Percentiles rank a stretch among this genome's conserved stretches.
Conservation (phyloP, 2,113 vertebrate species). For the Illadopsis cleaveri region DNA sequence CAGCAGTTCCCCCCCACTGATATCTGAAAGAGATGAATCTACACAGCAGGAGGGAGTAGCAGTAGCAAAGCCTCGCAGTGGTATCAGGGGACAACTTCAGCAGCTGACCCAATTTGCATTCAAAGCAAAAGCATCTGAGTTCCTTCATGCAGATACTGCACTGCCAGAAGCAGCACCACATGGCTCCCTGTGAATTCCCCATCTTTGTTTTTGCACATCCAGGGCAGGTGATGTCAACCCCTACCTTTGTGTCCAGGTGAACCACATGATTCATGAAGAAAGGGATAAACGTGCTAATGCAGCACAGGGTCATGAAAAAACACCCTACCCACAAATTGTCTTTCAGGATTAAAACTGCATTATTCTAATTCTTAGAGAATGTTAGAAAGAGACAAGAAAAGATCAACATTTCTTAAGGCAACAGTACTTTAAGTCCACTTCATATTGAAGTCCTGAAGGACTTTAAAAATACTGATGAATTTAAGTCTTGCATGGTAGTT, state of each 20-base stretch:
- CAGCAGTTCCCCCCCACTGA: background rate
- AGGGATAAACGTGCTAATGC: background rate
- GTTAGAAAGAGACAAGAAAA: background rate
- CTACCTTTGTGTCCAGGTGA: background rate
- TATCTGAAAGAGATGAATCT: background rate
- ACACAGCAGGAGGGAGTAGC: background rate
- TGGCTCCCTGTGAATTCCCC: background rate
- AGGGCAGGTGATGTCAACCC: background rate
- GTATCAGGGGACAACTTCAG: background rate
- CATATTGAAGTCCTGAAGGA: background rate
- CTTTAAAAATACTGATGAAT: background rate
- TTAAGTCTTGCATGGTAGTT: background rate
- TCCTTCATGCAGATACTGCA: background rate
- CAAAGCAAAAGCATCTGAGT: background rate
- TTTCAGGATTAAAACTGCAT: background rate
- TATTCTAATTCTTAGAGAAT: background rate
- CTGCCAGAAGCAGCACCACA: background rate
- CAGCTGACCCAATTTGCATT: conserved; percentile 30
- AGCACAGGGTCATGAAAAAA: background rate
- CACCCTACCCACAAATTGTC: background rate
- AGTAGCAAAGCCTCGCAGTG: background rate
- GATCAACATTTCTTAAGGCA: background rate
- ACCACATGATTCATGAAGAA: background rate
- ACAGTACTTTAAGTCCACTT: background rate
- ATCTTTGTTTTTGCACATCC: background rate